Base-by-base conservation (phyloP, 2,888 invertebrate species). In the Sericinus montela region DNA sequence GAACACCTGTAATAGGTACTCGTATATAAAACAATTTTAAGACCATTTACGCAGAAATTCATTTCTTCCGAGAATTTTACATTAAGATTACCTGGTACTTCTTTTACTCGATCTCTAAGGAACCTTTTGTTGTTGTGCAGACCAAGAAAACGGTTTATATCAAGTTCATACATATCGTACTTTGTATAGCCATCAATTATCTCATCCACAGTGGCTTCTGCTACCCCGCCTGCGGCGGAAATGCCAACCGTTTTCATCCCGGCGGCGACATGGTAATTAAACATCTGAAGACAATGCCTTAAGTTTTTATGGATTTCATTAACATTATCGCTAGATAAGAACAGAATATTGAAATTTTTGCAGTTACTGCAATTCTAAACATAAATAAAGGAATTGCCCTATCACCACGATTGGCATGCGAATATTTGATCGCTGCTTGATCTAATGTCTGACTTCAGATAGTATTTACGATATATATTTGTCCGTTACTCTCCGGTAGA, bases 221-320 rank as follows among this genome's bases (percentile, higher is more conserved):
- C 98, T n/a, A 98, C 94, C 3, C 98, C 99, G 0, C 98, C 98
- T 0, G 98, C 97, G 7, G 97, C 95, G 1, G 96, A 95, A 39
- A 98, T 94, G n/a, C 98, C 98, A 25, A 97, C 94, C 0, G 98
- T 97, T 89, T 97, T 97, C 94, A 98, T 97, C 1, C 98, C 99
- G 32, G 98, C 97, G 0, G 98, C 97, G 34, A 99, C 94, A 74
- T 93, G 94, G 75, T 98, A 98, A 69, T 97, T 97, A 60, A 92
- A 90, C 62, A 97, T 93, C 94, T 95, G 70, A 32, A 51, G 23
- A 42, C 5, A 15, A 11, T 28, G 16, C 10, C 11, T 16, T 11
- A 16, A 28, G 15, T 46, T 5, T 19, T 19, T 19, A 19, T 19
- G 19, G 2, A 5, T 19, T 5, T 5, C 19, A 19, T 19, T 19